These are phyloP conservation scores for Dryas iulia DNA, from an alignment of 1,140 invertebrate genomes.

Conservation along the genomic window DNA sequence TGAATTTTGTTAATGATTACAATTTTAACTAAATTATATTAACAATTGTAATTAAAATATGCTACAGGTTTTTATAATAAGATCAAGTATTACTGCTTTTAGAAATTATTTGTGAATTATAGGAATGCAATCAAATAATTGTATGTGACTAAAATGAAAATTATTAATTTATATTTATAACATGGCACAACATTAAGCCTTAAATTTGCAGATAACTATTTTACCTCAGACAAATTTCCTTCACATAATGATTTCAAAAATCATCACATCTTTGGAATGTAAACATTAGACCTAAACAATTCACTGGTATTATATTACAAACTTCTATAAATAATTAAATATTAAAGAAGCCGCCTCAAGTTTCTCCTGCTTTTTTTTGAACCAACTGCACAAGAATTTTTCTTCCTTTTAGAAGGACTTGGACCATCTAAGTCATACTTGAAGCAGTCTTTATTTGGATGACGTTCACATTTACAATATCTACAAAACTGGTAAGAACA, in stretches of 20 bases:
- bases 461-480: slow-evolving; percentile 60
- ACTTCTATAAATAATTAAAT: slow-evolving; percentile 25
- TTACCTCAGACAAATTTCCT: slow-evolving; percentile 36
- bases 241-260: slow-evolving; percentile 41
- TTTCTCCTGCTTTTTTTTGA: slow-evolving; percentile 72
- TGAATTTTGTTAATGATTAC: too few relatives aligned
- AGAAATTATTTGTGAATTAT: background rate
- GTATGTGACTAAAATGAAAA: background rate
- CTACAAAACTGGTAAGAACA: slow-evolving; percentile 71
- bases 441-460: slow-evolving; percentile 61
- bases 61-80: background rate
- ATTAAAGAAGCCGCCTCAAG: slow-evolving; percentile 61
- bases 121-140: background rate
- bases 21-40: too few relatives aligned
- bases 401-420: slow-evolving; percentile 75
- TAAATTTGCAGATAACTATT: slow-evolving; percentile 27
- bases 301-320: slow-evolving; percentile 45
- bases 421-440: slow-evolving; percentile 68
- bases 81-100: background rate
- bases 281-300: slow-evolving; percentile 36
- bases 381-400: slow-evolving; percentile 53
- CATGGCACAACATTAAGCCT: slow-evolving; percentile 50
- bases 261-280: slow-evolving; percentile 57
- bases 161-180: background rate
- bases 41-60: background rate